Base-by-base conservation (phyloP, 2,113 vertebrate genomes). In the Cryptotis parvus region DNA sequence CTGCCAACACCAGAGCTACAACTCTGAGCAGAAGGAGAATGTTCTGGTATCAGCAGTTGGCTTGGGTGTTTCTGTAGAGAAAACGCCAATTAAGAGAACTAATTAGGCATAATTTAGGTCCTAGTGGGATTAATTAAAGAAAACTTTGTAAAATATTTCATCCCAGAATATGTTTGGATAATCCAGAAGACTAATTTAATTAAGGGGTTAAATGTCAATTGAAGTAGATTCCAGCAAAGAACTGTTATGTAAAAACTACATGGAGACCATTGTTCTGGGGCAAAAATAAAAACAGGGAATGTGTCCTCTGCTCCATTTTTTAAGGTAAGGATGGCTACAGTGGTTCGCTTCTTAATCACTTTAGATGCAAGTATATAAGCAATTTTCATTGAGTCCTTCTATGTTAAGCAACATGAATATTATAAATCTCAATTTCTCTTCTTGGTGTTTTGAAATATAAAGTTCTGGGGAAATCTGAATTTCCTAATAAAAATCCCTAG, bases 111-210 rank as follows among this genome's bases (percentile, higher is more conserved):
- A 92, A 69, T 52, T 89, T 66, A 84, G 90, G 95, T 69, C 79
- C 73, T 90, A 91, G 10, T 95, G 94, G 84, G 95, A 93, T 95
- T 93, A 93, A 95, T 95, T 96, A 96, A 82, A 93, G 41, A 94
- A 95, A 95, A 76, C 49, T 72, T 93, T 95, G n/a, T 87, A 89
- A 95, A 93, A 82, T 70, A 93, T 93, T 93, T 96, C 18, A 88
- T 94, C 58, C 45, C 61, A 70, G 63, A 91, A 85, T 31, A 69
- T 84, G 92, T 74, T 95, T 94, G 75, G 89, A 91, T 93, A 94
- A 94, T 91, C 81, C 69, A 81, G 76, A 89, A 89, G 70, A 89
- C 52, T 70, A 73, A 82, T 91, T 95, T 95, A 96, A 96, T 96
- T 94, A 93, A 39, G 70, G 39, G 43, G 90, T 92, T 94, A 95